phyloP scores from a whole-genome alignment of 92 coral and sea anemone genomes.

The Parazoanthus atlanticus region DNA sequence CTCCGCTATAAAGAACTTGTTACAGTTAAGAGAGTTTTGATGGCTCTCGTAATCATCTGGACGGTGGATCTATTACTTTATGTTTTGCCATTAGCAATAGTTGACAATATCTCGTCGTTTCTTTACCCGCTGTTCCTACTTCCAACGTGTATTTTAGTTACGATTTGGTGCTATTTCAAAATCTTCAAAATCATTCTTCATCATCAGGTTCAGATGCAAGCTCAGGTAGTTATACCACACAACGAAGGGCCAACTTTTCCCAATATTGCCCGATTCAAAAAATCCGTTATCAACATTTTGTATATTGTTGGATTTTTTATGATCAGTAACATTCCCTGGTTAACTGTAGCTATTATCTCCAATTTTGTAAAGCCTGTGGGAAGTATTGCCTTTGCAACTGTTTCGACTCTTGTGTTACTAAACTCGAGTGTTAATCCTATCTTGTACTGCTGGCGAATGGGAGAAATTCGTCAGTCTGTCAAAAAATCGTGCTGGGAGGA shows the following conservation, averaged over 20 bases:
- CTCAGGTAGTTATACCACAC: background rate
- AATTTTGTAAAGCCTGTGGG: background rate
- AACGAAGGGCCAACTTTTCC: background rate
- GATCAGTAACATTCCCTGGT: background rate
- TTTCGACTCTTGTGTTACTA: background rate
- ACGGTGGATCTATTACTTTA: too few relatives aligned
- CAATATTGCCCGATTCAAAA: background rate
- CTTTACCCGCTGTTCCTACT: too few relatives aligned
- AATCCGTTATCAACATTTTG: background rate
- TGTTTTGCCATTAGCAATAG: too few relatives aligned
- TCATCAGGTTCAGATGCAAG: background rate
- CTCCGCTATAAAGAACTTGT: too few relatives aligned
- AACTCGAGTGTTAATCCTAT: constrained; percentile 14
- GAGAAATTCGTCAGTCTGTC: background rate
- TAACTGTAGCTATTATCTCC: background rate
- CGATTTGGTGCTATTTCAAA: background rate
- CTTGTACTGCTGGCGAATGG: constrained; percentile 21
- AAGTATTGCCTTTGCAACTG: background rate
- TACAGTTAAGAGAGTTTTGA: too few relatives aligned
- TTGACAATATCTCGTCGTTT: too few relatives aligned
- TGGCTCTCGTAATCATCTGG: too few relatives aligned
- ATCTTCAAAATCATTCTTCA: background rate
- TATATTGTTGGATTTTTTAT: background rate
- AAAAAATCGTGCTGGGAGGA: background rate
- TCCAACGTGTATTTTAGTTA: background rate